Base-by-base conservation (phyloP, 1,140 invertebrate species). In the Drosophila bocqueti region DNA sequence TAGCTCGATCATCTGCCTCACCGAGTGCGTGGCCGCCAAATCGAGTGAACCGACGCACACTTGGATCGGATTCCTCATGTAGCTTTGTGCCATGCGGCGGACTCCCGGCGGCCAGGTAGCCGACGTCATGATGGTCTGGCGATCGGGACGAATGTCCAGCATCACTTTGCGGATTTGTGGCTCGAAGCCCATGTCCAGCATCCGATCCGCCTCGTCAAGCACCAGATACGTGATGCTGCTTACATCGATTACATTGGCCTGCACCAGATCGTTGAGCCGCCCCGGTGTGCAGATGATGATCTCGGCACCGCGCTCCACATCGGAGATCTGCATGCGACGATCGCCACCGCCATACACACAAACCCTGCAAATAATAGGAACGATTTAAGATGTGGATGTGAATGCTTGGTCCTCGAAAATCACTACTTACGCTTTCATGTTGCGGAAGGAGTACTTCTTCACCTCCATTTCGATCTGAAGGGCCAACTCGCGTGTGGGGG, bases 271-370 rank as follows among this genome's bases (percentile, higher is more conserved):
- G 93, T 97, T 97, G 0, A 98, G 94, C 64, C 97, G 94, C n/a
- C 97, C 97, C 3, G 97, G 97, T 31, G 97, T 98, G 3, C 97
- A 97, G 69, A 98, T 97, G 0, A 98, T 95, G 59, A 98, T 98
- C 93, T 98, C 96, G 5, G 97, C 96, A 42, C 97, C 97, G 80
- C 95, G 94, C 15, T 94, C 93, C 5, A 97, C 94, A 16, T 93
- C 92, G 38, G 95, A 94, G 6, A 98, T 95, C 94, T 99, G 98
- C 47, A 96, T 94, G 54, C 94, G 94, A 1, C 97, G 93, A 91
- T 95, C 95, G 3, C 96, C 97, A 42, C 98, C 98, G 31, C 98
- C 98, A 94, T 98, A 98, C 6, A 98, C 87, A 86, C 97, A 98
- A n/a, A 97, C 95, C 67, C 96, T 96, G 69, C 2, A 90, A 80